Base-by-base conservation (phyloP, 1,140 invertebrate genomes). In the Ephestia elutella region DNA sequence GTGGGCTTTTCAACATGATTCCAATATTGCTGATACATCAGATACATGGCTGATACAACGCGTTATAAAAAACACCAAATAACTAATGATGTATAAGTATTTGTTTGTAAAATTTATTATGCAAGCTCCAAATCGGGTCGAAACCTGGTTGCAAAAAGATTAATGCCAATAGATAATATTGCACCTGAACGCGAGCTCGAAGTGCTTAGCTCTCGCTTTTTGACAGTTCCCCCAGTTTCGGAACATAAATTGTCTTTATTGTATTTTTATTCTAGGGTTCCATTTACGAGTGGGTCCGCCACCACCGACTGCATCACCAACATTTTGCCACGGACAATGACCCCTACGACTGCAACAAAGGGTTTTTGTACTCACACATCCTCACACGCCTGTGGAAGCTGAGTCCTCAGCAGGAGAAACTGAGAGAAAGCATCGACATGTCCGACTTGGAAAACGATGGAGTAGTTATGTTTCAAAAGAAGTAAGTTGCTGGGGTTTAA, bases 241-340 rank as follows among this genome's bases (percentile, higher is more conserved):
- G n/a, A n/a, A n/a, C n/a, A n/a, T n/a, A n/a, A n/a, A n/a, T n/a
- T n/a, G n/a, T n/a, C n/a, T n/a, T n/a, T n/a, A n/a, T n/a, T n/a
- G n/a, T n/a, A n/a, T n/a, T n/a, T n/a, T 4, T 49, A 60, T 91
- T 91, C 19, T 63, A 95, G 94, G 94, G 94, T 51, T 84, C 92
- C 7, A 92, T 96, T 59, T 94, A 95, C 68, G 90, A 94, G 57
- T 95, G 94, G 93, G 94, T 94, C 0, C 76, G 91, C 20, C 92
- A 94, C 64, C 98, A 99, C 80, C 91, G 97, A 60, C 90, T 98
- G 1, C 97, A 99, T 73, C 98, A 99, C 70, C 94, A 95, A 57
- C 94, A 93, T 78, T 95, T 95, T 54, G 94, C 94, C 20, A 97
- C 97, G 0, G 93, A 98, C 59, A 93, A 93, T 48, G 98, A 99